Base-by-base conservation (phyloP, 2,113 vertebrate genomes). In the Onychostruthus taczanowskii region DNA sequence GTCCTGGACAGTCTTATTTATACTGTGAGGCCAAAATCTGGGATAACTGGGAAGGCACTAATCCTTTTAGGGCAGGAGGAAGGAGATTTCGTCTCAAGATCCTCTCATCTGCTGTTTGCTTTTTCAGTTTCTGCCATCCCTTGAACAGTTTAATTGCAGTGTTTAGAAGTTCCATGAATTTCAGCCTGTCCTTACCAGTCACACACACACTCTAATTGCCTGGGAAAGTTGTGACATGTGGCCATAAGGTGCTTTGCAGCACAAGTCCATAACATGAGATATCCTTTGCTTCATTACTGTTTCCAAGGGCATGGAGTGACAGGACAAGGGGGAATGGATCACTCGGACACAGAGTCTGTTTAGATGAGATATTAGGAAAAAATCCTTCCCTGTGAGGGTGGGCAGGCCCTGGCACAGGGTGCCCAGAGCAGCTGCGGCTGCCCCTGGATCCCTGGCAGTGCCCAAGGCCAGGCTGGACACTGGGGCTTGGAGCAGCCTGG, bases 391-490 rank as follows among this genome's bases (percentile, higher is more conserved):
- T 69, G 18, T 0, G 1, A 41, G 15, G 53, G 35, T 69, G 44
- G 30, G 14, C 0, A 50, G 64, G 44, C 35, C 30, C 55, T 61
- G 66, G 55, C 37, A 50, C 37, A 61, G 46, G 35, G 24, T 70
- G 16, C 46, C 46, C 56, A 72, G 44, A 61, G 66, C 0, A 70
- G 37, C 67, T 83, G 67, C 16, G 80, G 46, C 67, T 83, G 80
- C 31, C 47, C 56, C 56, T 83, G 79, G 6, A 83, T 62, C 80
- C 47, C 47, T 84, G 80, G 67, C 2, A 72, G 56, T 62, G 56
- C 0, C 46, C 33, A 43, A 83, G 80, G 33, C 33, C 80, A 53
- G 80, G 47, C 0, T 62, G 67, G 56, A 53, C 4, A 14, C 0
- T 33, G 43, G 26, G 33, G 22, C 27, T 62, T 8, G 67, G 56